Conservation (phyloP, 2,888 invertebrate genomes). For the Mactromeris polynyma region DNA sequence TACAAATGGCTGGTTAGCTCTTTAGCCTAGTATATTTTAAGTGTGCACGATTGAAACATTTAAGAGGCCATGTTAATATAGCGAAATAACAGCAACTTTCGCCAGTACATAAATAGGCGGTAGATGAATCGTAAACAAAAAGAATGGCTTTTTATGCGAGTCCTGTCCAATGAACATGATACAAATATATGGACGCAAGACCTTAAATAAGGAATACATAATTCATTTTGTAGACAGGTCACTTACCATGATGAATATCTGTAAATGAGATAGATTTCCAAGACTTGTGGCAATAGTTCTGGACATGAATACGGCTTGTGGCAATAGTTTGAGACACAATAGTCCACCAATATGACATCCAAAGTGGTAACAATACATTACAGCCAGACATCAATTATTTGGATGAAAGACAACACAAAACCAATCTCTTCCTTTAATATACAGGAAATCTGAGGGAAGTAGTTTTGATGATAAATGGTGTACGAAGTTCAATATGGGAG, state of each 20-base stretch:
- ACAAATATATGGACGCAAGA: too few relatives aligned
- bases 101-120: too few relatives aligned
- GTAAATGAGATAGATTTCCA: background rate
- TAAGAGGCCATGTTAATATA: too few relatives aligned
- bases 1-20: too few relatives aligned
- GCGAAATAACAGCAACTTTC: too few relatives aligned
- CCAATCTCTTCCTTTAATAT: background rate
- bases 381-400: background rate
- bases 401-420: background rate
- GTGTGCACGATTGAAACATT: too few relatives aligned
- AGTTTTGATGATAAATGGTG: background rate
- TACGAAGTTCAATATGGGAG: background rate
- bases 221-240: background rate
- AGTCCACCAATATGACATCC: background rate
- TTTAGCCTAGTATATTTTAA: too few relatives aligned
- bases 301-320: background rate
- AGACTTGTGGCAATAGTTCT: background rate
- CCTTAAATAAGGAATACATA: background rate
- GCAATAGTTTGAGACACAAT: background rate
- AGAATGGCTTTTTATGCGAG: too few relatives aligned
- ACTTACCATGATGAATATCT: background rate
- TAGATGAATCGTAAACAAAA: too few relatives aligned
- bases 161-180: too few relatives aligned
- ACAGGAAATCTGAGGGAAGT: background rate
- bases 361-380: background rate